A percentile compares a stretch with the other conserved stretches of the same genome.
These are phyloP conservation scores for Drosophila pruinosa DNA, from an alignment of 1,140 invertebrate species.

Conservation along the genomic window DNA sequence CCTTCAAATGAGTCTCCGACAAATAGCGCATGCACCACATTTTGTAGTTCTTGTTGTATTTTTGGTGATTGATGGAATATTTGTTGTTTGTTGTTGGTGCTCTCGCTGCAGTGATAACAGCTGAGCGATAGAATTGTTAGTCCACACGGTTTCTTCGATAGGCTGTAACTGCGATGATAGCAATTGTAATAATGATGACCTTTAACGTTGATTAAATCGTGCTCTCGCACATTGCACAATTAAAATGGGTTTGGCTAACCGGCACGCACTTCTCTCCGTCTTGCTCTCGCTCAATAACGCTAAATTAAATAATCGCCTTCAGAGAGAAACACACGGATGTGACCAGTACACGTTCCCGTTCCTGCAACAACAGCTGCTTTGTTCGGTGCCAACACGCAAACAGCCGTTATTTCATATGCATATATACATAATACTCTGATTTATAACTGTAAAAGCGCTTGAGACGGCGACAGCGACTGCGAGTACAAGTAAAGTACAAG, in stretches of 20 bases:
- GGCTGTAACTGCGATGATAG: not conserved
- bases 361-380: not conserved
- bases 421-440: slow-evolving; percentile 1
- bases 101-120: slow-evolving; percentile 42
- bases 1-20: slow-evolving; percentile 88
- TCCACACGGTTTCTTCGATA: slow-evolving; percentile 3
- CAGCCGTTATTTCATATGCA: slow-evolving; percentile 53
- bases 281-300: slow-evolving; percentile 23
- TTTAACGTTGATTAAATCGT: slow-evolving; percentile 42
- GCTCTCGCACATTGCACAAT: slow-evolving; percentile 24
- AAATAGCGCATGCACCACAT: slow-evolving; percentile 86
- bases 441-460: slow-evolving; percentile 46
- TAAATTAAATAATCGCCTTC: slow-evolving; percentile 74
- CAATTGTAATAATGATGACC: slow-evolving; percentile 21
- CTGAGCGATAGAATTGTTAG: slow-evolving; percentile 4
- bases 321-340: slow-evolving; percentile 24
- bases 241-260: slow-evolving; percentile 2
- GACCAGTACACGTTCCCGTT: not conserved
- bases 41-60: slow-evolving; percentile 32
- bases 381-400: slow-evolving; percentile 57
- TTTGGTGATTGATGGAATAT: slow-evolving; percentile 3
- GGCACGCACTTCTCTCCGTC: slow-evolving; percentile 24
- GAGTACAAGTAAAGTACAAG: not conserved
- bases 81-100: not conserved
- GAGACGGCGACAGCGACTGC: slow-evolving; percentile 14